Evolutionary conservation across 64 coral and sea anemone species (phyloP).

Genomic region (Exaiptasia diaphana): DNA sequence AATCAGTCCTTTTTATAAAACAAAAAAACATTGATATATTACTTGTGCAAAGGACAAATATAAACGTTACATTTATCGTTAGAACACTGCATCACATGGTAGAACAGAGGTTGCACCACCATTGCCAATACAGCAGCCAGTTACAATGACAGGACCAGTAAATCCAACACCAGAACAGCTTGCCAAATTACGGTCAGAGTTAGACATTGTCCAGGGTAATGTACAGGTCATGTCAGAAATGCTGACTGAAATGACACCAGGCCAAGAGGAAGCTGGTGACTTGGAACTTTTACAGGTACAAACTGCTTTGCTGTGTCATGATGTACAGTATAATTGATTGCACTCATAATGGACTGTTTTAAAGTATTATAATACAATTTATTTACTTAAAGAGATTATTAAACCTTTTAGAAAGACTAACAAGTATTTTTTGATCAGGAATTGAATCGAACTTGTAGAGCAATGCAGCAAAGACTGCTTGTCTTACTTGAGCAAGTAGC

Average conservation of each 20-base stretch:
- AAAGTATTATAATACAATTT: no score
- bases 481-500: slow-evolving; percentile 86
- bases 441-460: slow-evolving; percentile 88
- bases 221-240: slow-evolving; percentile 96
- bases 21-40: no score
- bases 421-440: slow-evolving; percentile 60
- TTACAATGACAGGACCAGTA: slow-evolving; percentile 35
- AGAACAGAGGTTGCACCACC: slow-evolving; percentile 6
- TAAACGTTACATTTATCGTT: no score
- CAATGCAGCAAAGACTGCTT: slow-evolving; percentile 87
- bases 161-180: slow-evolving; percentile 82
- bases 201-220: slow-evolving; percentile 93
- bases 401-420: no score
- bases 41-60: no score
- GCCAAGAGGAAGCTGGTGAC: slow-evolving; percentile 80
- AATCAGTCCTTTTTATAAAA: no score
- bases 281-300: slow-evolving; percentile 75
- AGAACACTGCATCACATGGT: neutral
- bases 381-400: no score
- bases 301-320: no score
- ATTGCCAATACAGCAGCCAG: neutral
- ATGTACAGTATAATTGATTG: no score
- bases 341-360: no score
- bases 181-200: slow-evolving; percentile 85
- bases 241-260: slow-evolving; percentile 88